Conservation (phyloP, 2,797 vertebrate genomes). For the Prionace glauca region DNA sequence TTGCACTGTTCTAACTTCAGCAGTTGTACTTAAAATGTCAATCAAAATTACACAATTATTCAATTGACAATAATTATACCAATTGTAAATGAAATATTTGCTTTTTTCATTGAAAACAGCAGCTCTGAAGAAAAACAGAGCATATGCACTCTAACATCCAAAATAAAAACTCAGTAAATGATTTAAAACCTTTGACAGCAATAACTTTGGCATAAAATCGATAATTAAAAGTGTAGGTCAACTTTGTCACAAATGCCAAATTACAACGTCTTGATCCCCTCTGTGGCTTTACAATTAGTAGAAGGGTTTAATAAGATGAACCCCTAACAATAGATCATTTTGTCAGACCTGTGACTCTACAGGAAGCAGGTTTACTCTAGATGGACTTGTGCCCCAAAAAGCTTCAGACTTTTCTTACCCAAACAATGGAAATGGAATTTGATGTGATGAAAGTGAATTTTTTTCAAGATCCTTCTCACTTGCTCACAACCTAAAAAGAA, state of each 20-base stretch:
- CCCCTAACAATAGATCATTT: neutral
- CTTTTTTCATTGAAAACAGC: too few species aligned
- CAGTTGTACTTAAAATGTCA: neutral
- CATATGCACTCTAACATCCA: neutral
- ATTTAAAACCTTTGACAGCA: neutral
- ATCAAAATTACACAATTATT: neutral
- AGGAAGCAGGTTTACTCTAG: neutral
- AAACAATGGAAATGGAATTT: slow-evolving; percentile 79
- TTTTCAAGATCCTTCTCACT: slow-evolving; percentile 81
- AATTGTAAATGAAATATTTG: neutral
- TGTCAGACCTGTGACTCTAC: neutral
- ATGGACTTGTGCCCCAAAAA: neutral
- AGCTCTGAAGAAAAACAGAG: neutral
- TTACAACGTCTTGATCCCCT: neutral
- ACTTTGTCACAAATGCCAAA: neutral
- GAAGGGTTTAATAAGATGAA: neutral
- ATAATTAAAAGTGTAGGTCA: neutral
- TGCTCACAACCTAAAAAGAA: slow-evolving; percentile 95
- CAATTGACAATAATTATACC: neutral
- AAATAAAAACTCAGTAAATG: too few species aligned
- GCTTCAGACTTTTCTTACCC: slow-evolving; percentile 65
- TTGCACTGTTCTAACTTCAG: neutral
- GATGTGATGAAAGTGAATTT: slow-evolving; percentile 78
- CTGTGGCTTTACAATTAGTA: neutral
- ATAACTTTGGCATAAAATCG: neutral